Evolutionary conservation across 2,113 vertebrate species (phyloP).

Genomic region (Campylomormyrus tamandua): DNA sequence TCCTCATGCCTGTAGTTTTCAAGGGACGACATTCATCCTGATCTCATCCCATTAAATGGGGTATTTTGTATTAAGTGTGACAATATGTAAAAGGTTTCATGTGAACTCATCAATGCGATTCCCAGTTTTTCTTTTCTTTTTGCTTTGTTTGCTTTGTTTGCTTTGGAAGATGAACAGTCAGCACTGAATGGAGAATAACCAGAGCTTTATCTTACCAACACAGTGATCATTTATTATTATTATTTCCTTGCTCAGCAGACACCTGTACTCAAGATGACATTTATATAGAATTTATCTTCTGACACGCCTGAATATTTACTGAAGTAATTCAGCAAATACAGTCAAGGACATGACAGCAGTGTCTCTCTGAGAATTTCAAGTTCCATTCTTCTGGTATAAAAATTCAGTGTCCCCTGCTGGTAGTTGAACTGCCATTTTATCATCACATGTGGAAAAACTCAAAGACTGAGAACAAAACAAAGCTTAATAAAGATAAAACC

Average conservation of each 20-base stretch:
- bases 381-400: neutral
- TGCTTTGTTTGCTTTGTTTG: neutral
- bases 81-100: neutral
- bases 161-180: neutral
- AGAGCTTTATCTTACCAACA: neutral
- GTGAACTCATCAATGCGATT: neutral
- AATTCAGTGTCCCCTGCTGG: neutral
- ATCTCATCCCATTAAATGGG: neutral
- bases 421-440: neutral
- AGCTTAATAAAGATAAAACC: neutral
- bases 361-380: neutral
- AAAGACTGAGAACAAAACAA: neutral
- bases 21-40: neutral
- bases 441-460: neutral
- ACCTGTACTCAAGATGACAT: neutral
- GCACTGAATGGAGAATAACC: neutral
- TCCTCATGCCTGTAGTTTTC: neutral
- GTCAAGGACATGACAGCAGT: neutral
- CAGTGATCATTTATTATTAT: neutral
- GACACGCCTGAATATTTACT: constrained; percentile 1
- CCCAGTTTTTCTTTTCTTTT: neutral
- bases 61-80: neutral
- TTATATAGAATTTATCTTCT: neutral
- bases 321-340: neutral
- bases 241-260: neutral